Evolutionary conservation across 1,140 invertebrate species (phyloP).

Genomic region (Papilio helenus): DNA sequence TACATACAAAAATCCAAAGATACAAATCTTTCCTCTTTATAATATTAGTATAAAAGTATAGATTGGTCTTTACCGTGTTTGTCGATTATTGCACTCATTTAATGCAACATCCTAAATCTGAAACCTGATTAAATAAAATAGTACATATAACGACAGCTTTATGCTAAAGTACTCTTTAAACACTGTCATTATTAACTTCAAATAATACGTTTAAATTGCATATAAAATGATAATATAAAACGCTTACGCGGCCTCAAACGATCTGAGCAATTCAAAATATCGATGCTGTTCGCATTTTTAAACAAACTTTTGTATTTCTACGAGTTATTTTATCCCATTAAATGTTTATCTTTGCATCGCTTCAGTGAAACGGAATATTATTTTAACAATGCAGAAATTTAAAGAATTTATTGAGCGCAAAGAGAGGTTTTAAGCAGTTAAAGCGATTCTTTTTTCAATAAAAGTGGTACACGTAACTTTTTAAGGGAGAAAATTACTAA

Average conservation of each 20-base stretch:
- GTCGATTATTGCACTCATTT: too few species aligned
- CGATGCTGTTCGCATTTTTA: conserved; percentile 28
- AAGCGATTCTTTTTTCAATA: not conserved
- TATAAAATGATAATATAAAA: conserved; percentile 30
- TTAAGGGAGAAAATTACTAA: not conserved
- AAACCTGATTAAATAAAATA: too few species aligned
- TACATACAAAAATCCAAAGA: too few species aligned
- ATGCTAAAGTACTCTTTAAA: conserved; percentile 7
- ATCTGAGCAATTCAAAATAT: conserved; percentile 35
- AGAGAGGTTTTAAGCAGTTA: not conserved
- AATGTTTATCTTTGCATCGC: conserved; percentile 40
- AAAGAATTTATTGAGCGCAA: conserved; percentile 26
- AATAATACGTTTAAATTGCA: conserved; percentile 31
- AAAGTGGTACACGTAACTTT: not conserved
- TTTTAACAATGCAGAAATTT: conserved; percentile 35
- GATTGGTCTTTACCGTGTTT: too few species aligned
- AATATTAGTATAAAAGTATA: too few species aligned
- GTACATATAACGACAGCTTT: not conserved
- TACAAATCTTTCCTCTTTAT: too few species aligned
- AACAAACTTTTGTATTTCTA: conserved; percentile 35
- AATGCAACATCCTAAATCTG: too few species aligned
- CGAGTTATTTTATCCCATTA: conserved; percentile 39
- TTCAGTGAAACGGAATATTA: conserved; percentile 36
- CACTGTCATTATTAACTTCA: conserved; percentile 12
- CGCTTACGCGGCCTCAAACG: conserved; percentile 29